Percentiles rank a stretch among this genome's conserved stretches.
Conservation (phyloP, 2,888 invertebrate species). For the Troglohyphantes excavatus region DNA sequence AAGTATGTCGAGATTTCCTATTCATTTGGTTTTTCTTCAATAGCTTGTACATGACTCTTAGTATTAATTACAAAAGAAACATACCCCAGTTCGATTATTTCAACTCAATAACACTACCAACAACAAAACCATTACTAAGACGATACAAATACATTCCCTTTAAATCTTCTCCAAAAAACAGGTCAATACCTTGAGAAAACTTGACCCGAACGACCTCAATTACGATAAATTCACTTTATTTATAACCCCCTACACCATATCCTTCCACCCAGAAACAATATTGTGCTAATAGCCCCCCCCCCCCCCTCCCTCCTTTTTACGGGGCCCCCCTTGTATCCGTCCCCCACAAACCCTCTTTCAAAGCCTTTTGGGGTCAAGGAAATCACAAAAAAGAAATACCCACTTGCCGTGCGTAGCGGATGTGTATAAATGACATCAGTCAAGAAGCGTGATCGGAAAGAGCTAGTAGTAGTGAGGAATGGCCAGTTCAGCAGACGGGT, state of each 20-base stretch:
- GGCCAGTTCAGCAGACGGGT: constrained; percentile 14
- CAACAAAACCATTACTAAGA: neutral
- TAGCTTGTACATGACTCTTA: too few species aligned
- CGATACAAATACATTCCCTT: neutral
- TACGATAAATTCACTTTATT: constrained; percentile 45
- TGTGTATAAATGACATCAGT: constrained; percentile 3
- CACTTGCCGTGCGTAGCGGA: constrained; percentile 3
- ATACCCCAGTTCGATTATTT: neutral
- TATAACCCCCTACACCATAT: constrained; percentile 16
- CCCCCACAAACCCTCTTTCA: constrained; percentile 4
- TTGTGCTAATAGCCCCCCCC: constrained; percentile 43
- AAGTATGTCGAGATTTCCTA: too few species aligned
- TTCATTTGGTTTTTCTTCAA: too few species aligned
- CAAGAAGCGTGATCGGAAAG: constrained; percentile 46
- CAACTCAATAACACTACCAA: neutral
- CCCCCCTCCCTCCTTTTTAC: too few species aligned
- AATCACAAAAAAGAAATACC: neutral
- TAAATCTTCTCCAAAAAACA: constrained; percentile 19
- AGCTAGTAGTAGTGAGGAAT: constrained; percentile 33
- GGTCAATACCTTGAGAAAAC: constrained; percentile 29
- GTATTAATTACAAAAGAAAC: too few species aligned
- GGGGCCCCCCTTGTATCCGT: neutral
- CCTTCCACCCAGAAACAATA: constrained; percentile 26
- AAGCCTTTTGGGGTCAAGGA: constrained; percentile 48
- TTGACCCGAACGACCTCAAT: constrained; percentile 47